Evolutionary conservation across 2,113 vertebrate genomes (phyloP), one percentile per base, ranked within the genome.

Genomic region (Nymphicus hollandicus): DNA sequence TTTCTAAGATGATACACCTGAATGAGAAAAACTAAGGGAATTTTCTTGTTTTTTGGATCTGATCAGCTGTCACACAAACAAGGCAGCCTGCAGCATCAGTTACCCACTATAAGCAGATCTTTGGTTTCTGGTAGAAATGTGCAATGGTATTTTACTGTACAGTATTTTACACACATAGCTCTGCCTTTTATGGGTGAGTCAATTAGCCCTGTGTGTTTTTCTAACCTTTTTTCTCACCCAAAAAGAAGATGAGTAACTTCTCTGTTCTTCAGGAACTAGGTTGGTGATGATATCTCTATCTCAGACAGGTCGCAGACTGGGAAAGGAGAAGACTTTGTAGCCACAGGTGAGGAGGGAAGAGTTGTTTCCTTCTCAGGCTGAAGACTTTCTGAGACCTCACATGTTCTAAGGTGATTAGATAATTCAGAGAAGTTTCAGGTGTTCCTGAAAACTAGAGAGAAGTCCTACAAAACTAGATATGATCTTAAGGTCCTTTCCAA

Each of bases 181-280:
- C 72, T 94, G n/a, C 29, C n/a, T 91, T 83, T 41, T 64, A 69
- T 74, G 72, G 46, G 55, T 81, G 58, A 92, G 27, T 12, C 47
- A 86, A 74, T 60, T 60, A 68, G 2, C 16, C 18, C 64, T 55
- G 16, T 74, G 19, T 70, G 11, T 68, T 96, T 91, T 89, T 88
- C 12, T 89, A 96, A 88, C 35, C 22, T 88, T 94, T 94, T 74
- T 55, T 80, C 18, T 25, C 80, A 78, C 56, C 25, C 23, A 39
- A 96, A 88, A 18, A 43, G 10, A 20, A 93, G 43, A 95, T 94
- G 88, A 96, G 55, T 93, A 93, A 95, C n/a, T 53, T 81, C 19
- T 61, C 37, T 58, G 17, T 76, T 80, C 43, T 65, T 20, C 25
- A 68, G 46, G 39, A 82, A 69, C 49, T 29, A 52, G 3, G 1